These are phyloP conservation scores for Manduca sexta DNA, from an alignment of 1,140 invertebrate genomes.

Conservation along the genomic window DNA sequence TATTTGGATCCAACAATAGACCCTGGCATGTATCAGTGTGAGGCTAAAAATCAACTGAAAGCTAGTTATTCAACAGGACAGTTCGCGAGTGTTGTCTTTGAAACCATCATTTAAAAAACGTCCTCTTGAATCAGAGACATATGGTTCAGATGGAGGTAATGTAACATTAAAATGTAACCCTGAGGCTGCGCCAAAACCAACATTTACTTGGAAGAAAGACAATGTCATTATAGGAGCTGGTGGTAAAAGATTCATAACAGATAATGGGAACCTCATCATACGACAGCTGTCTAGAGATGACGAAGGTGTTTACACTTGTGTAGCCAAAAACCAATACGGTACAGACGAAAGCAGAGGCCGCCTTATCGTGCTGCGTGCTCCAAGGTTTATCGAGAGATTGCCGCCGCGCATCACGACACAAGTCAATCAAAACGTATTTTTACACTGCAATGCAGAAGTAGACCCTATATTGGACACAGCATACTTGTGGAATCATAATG, in stretches of 20 bases:
- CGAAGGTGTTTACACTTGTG: constrained; percentile 91
- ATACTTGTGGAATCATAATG: constrained; percentile 94
- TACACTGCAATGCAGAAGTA: constrained; percentile 86
- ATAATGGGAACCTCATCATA: constrained; percentile 90
- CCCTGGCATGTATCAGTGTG: constrained; percentile 97
- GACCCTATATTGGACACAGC: constrained; percentile 90
- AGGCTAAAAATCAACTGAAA: constrained; percentile 91
- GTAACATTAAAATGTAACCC: constrained; percentile 94
- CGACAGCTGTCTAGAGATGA: constrained; percentile 89
- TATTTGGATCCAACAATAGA: constrained; percentile 85
- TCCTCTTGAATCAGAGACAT: constrained; percentile 90
- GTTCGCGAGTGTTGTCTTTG: constrained; percentile 88
- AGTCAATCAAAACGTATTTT: constrained; percentile 80
- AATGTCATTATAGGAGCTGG: constrained; percentile 85
- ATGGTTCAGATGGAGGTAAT: constrained; percentile 92
- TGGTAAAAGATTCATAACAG: constrained; percentile 84
- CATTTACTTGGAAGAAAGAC: constrained; percentile 94
- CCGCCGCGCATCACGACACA: constrained; percentile 78
- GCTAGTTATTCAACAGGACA: constrained; percentile 91
- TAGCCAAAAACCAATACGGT: constrained; percentile 89
- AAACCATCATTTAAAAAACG: constrained; percentile 93
- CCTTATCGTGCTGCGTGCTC: constrained; percentile 87
- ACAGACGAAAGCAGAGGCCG: constrained; percentile 85
- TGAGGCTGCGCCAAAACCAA: constrained; percentile 93
- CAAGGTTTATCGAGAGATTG: constrained; percentile 80